Evolutionary conservation across 2,797 vertebrate species (phyloP).

Genomic region (Jordanella pulchra): DNA sequence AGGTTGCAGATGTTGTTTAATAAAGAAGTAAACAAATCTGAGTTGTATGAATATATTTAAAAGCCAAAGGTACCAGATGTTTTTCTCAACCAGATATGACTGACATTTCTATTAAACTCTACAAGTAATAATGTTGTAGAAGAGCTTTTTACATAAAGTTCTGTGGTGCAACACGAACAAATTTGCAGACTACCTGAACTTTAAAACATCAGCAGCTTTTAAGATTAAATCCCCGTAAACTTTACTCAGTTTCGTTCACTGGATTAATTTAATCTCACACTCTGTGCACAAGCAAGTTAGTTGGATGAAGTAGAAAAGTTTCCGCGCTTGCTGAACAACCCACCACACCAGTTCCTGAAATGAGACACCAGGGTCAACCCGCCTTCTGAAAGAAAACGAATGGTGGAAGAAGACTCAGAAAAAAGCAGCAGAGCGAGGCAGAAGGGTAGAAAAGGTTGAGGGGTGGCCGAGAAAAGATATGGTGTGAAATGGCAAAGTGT

Average conservation of each 20-base stretch:
- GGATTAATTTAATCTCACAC: constrained; percentile 70
- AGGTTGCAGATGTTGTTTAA: background rate
- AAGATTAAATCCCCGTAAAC: constrained; percentile 31
- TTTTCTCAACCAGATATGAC: background rate
- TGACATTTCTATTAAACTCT: background rate
- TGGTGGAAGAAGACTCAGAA: constrained; percentile 3
- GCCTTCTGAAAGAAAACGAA: constrained; percentile 23
- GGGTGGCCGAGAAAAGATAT: constrained; percentile 29
- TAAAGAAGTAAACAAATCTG: background rate
- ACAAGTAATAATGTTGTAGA: background rate
- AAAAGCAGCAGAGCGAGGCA: constrained; percentile 26
- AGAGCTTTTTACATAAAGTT: background rate
- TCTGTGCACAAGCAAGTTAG: constrained; percentile 64
- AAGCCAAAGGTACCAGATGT: background rate
- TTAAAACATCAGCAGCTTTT: constrained; percentile 20
- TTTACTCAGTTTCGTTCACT: constrained; percentile 24
- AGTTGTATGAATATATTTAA: background rate
- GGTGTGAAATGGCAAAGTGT: constrained; percentile 33
- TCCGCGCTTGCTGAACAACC: constrained; percentile 66
- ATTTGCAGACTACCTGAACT: constrained; percentile 15
- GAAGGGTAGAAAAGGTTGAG: constrained; percentile 40
- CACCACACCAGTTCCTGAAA: constrained; percentile 40
- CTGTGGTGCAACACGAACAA: constrained; percentile 11
- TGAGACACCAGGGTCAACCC: constrained; percentile 45
- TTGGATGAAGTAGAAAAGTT: constrained; percentile 60